Base-by-base conservation (phyloP, 2,797 vertebrate species). In the Loriculus beryllinus region DNA sequence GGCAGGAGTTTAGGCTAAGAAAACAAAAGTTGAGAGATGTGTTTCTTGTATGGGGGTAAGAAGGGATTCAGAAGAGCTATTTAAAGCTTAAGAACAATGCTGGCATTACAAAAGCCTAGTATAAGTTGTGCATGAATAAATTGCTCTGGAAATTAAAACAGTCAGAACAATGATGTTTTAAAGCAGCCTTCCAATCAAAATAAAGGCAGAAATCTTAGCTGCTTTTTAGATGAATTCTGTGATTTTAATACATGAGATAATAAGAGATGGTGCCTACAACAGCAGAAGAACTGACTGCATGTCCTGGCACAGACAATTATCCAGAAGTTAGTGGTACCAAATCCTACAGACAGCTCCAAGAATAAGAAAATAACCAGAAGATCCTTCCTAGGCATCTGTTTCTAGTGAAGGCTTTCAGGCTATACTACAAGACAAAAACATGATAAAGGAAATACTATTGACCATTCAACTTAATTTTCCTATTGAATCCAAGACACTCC, bases 1-100 rank as follows among this genome's bases (percentile, higher is more conserved):
- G 75, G 57, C 45, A 70, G 26, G 28, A 82, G 19, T 78, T 89
- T 60, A 60, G 48, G 60, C 31, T 60, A 68, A 89, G 37, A 88
- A 91, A 96, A 92, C 64, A 89, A 63, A 89, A 92, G 26, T 35
- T 64, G 33, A 87, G 60, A 80, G 6, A 13, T 80, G 17, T 77
- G 51, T 68, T 95, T 92, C 21, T 74, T 81, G 35, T 52, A 62
- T 57, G 21, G 87, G 52, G 9, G 33, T 29, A 89, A 82, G 51
- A 45, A 87, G 52, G 40, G 10, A 62, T 93, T 93, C 40, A 79
- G 80, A 92, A 69, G 37, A 89, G 26, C 23, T 91, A 92, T 93
- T 94, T 92, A 82, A 86, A 92, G n/a, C 57, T 81, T 31, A 77
- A 76, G 63, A 95, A 91, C 71, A 95, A 85, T 95, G 71, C 64